A percentile compares a stretch with the other conserved stretches of the same genome.
Evolutionary conservation across 1,140 invertebrate genomes (phyloP).

Genomic region (Aphis gossypii): DNA sequence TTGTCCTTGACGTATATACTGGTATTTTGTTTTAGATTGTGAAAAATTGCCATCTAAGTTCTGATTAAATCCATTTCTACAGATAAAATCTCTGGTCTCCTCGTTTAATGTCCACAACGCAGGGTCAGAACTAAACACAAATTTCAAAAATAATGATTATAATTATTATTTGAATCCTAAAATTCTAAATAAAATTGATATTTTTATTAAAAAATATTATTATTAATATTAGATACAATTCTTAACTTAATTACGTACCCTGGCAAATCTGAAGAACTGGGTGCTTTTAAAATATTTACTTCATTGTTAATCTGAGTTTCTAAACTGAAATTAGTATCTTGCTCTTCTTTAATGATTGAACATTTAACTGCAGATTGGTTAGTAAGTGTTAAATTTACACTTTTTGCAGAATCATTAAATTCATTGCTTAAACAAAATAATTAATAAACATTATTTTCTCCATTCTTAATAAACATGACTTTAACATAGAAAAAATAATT

Average conservation of each 20-base stretch:
- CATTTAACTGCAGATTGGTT: background rate
- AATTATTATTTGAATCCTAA: background rate
- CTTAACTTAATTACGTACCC: background rate
- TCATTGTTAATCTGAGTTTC: too few species aligned
- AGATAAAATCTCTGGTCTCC: background rate
- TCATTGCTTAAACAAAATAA: background rate
- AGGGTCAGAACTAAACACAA: background rate
- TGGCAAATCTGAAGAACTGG: too few species aligned
- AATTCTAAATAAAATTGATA: background rate
- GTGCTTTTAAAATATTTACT: too few species aligned
- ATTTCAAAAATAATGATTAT: background rate
- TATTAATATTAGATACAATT: background rate
- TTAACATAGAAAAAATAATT: too few species aligned
- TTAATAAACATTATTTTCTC: background rate
- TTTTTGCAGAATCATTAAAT: background rate
- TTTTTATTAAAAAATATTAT: background rate
- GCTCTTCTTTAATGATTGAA: too few species aligned
- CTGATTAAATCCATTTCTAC: background rate
- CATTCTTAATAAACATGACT: background rate
- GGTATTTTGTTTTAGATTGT: constrained; percentile 17
- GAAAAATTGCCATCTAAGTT: background rate
- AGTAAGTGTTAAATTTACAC: background rate
- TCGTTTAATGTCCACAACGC: background rate
- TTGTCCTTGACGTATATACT: background rate
- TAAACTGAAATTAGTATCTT: too few species aligned